Conservation (phyloP, 2,113 vertebrate species). For the Plestiodon gilberti region DNA sequence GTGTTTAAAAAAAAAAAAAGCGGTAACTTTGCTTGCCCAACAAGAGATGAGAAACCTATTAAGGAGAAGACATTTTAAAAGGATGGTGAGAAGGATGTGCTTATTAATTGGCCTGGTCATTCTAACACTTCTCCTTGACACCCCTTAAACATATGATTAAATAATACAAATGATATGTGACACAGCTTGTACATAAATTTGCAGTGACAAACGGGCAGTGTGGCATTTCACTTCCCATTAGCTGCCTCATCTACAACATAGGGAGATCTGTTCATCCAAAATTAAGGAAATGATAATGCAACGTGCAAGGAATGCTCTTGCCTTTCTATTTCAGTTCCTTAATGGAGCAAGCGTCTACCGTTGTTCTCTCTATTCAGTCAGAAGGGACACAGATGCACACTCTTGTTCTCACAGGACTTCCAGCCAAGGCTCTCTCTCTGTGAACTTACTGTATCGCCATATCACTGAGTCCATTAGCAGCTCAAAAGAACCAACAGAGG, state of each 20-base stretch:
- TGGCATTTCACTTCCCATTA: slow-evolving; percentile 17
- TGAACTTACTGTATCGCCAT: background rate
- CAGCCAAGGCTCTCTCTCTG: background rate
- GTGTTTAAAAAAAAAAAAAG: background rate
- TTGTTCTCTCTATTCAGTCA: background rate
- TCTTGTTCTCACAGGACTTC: background rate
- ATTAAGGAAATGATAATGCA: background rate
- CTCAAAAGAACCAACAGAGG: background rate
- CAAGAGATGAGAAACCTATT: background rate
- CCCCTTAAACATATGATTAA: slow-evolving; percentile 5
- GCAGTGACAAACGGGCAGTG: background rate
- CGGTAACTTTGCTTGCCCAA: background rate
- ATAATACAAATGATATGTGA: slow-evolving; percentile 11
- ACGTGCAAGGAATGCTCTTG: background rate
- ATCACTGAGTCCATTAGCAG: slow-evolving; percentile 4
- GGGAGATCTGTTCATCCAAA: background rate
- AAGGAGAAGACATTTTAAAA: accelerated
- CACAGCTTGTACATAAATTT: background rate
- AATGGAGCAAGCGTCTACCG: background rate
- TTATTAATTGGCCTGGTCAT: background rate
- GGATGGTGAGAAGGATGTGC: background rate
- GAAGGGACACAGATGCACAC: background rate
- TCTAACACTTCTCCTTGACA: background rate
- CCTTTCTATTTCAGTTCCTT: background rate
- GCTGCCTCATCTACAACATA: background rate